A percentile compares a stretch with the other conserved stretches of the same genome.
These are phyloP conservation scores for Papilio dardanus DNA, from an alignment of 1,140 invertebrate genomes.

Conservation along the genomic window DNA sequence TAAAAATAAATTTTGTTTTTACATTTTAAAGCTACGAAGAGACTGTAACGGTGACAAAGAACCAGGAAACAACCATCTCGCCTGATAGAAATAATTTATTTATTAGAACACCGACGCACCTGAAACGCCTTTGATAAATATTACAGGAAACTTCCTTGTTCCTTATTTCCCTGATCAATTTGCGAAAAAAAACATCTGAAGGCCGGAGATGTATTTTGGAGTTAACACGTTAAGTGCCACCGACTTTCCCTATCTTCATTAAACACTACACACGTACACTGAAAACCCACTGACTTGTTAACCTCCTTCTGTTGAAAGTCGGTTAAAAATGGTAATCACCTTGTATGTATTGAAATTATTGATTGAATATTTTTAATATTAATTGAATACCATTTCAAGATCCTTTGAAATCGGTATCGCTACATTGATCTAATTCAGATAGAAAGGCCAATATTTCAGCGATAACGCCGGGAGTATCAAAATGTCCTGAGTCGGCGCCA, in stretches of 20 bases:
- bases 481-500: constrained; percentile 68
- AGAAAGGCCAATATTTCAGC: constrained; percentile 51
- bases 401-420: constrained; percentile 39
- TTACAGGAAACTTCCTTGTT: neutral
- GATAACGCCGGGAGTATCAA: constrained; percentile 64
- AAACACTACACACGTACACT: too few relatives aligned
- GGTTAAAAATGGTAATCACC: neutral
- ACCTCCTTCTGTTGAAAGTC: too few relatives aligned
- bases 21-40: neutral
- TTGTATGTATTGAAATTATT: neutral
- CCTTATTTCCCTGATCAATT: neutral
- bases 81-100: neutral
- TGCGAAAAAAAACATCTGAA: neutral
- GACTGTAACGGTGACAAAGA: neutral
- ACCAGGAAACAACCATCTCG: neutral
- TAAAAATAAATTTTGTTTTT: neutral
- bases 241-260: too few relatives aligned
- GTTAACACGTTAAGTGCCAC: neutral
- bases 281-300: too few relatives aligned
- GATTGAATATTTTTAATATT: neutral
- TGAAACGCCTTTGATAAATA: neutral
- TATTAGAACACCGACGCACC: neutral
- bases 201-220: neutral
- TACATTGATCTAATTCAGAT: constrained; percentile 53
- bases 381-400: neutral